phyloP scores from a whole-genome alignment of 2,888 invertebrate genomes.

The Petrolisthes manimaculis region DNA sequence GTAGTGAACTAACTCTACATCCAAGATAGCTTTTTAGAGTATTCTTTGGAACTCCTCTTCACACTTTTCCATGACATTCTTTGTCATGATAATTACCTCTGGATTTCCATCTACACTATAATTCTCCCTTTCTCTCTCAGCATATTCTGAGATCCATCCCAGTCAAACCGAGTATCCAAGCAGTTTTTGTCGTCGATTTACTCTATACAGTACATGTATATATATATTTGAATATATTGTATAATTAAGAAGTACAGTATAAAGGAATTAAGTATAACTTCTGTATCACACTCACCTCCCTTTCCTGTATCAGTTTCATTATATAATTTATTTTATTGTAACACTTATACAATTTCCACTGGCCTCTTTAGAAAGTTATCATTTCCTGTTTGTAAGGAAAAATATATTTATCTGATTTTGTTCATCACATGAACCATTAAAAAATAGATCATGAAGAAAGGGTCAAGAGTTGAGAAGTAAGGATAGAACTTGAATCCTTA shows the following conservation, averaged over 20 bases:
- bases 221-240: background rate
- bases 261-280: background rate
- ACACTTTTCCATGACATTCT: background rate
- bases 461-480: too few relatives aligned
- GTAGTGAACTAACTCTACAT: background rate
- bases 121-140: background rate
- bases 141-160: background rate
- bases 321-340: too few relatives aligned
- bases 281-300: too few relatives aligned
- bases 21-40: background rate
- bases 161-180: background rate
- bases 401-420: too few relatives aligned
- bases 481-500: too few relatives aligned
- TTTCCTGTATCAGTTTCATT: too few relatives aligned
- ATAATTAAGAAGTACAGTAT: background rate
- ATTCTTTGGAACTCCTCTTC: background rate
- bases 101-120: background rate
- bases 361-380: too few relatives aligned
- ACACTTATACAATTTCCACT: too few relatives aligned
- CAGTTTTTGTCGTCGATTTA: background rate
- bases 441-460: too few relatives aligned
- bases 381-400: too few relatives aligned
- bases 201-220: background rate
- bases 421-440: too few relatives aligned
- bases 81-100: background rate